Evolutionary conservation across 1,140 invertebrate species (phyloP), one percentile per base, ranked within the genome.

Genomic region (Drosophila repletoides): DNA sequence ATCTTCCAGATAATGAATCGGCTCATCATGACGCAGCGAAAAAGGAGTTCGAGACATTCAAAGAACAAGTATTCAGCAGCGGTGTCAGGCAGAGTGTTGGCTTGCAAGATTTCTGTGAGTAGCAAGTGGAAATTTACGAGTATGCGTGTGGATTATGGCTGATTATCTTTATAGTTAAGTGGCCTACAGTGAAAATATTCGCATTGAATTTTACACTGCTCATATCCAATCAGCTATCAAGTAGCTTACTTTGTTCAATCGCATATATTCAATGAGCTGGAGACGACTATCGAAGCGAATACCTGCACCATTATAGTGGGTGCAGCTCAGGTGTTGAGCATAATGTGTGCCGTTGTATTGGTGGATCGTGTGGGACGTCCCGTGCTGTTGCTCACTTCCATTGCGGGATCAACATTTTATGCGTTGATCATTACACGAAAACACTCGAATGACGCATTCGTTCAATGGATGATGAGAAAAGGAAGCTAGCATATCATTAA

Each of bases 301-400:
- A 76, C 93, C 14, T 92, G 93, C 7, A 93, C 96, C 1, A 95
- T 97, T 56, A 92, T 96, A 2, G 93, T 97, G 2, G 95, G 94
- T 0, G 65, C 53, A 31, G 40, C 59, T 3, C 86, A 88, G 63
- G 26, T 89, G 24, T 5, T 89, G n/a, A 76, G 79, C 36, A 76
- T 79, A 10, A 15, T 72, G 2, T 49, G 63, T 15, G 46, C 83
- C 5, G 52, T 87, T 5, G 29, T 14, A 1, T 41, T 83, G 5
- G 81, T 88, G 38, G 87, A 89, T 66, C 60, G 67, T 1, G 26
- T 83, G 22, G 86, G 86, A 10, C 49, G 86, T 3, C 81, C 73
- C 2, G 19, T 67, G 1, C 59, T 88, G 3, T 36, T 88, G 14
- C 67, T 77, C 0, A 81, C 72, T 3, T 88, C 86, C 1, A 64